A percentile compares a stretch with the other conserved stretches of the same genome.
phyloP scores from a whole-genome alignment of 2,797 vertebrate genomes.

The Poeciliopsis paucimaculata region DNA sequence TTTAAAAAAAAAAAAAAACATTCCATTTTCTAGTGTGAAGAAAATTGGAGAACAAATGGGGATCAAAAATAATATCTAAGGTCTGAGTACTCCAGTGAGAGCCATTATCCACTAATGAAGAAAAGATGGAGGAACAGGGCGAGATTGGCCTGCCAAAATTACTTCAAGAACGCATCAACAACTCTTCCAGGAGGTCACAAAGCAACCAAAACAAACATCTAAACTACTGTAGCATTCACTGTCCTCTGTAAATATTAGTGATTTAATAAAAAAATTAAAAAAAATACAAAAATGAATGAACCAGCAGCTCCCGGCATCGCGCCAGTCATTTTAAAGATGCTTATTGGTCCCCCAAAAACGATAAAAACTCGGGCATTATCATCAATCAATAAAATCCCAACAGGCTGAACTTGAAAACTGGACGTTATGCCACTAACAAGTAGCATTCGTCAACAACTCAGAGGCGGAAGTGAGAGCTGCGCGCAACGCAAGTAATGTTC shows the following conservation, averaged over 20 bases:
- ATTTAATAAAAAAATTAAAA: neutral
- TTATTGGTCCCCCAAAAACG: too few relatives aligned
- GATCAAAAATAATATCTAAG: neutral
- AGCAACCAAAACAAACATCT: neutral
- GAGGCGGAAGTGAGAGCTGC: too few relatives aligned
- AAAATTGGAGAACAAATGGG: neutral
- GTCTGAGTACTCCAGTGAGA: neutral
- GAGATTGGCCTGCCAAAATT: neutral
- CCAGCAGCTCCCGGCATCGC: too few relatives aligned
- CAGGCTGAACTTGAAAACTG: too few relatives aligned
- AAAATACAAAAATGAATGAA: neutral
- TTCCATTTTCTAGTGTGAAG: neutral
- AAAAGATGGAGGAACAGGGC: neutral
- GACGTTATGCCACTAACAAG: too few relatives aligned
- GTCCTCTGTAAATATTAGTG: neutral
- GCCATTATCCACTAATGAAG: neutral
- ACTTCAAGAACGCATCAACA: neutral
- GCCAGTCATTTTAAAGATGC: too few relatives aligned
- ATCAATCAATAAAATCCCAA: too few relatives aligned
- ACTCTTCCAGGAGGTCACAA: neutral
- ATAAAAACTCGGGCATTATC: too few relatives aligned
- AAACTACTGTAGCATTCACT: neutral
- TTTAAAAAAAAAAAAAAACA: neutral
- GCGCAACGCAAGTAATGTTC: too few relatives aligned
- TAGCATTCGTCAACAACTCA: too few relatives aligned